These are phyloP conservation scores for Drosophila pallidifrons DNA, from an alignment of 1,140 invertebrate species.

Conservation along the genomic window DNA sequence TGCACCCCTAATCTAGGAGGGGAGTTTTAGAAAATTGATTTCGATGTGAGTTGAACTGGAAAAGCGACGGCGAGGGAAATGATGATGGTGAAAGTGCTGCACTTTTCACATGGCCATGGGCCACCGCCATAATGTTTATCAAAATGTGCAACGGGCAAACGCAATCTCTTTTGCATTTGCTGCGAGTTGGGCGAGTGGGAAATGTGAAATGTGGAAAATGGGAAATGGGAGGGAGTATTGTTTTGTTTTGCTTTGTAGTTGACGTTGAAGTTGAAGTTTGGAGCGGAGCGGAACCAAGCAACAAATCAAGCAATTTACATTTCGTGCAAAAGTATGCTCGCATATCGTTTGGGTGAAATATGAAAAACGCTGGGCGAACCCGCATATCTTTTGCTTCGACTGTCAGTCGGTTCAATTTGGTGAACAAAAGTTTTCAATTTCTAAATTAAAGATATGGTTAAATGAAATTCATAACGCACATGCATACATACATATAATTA, in stretches of 20 bases:
- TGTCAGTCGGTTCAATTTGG: conserved; percentile 44
- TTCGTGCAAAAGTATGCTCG: conserved; percentile 45
- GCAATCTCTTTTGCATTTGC: conserved; percentile 6
- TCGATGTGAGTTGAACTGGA: conserved; percentile 54
- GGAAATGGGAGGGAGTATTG: no score
- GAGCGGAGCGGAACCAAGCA: conserved; percentile 1
- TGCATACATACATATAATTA: conserved; percentile 61
- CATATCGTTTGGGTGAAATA: conserved; percentile 26
- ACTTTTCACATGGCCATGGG: conserved; percentile 73
- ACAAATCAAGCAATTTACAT: conserved; percentile 79
- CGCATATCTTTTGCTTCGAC: conserved; percentile 51
- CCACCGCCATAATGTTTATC: conserved; percentile 74
- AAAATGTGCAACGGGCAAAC: conserved; percentile 39
- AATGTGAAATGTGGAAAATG: not conserved
- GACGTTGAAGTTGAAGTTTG: not conserved
- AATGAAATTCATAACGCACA: conserved; percentile 72
- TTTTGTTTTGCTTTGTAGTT: no score
- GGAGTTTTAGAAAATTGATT: conserved; percentile 52
- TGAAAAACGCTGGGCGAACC: conserved; percentile 52
- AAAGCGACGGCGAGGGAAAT: conserved; percentile 18
- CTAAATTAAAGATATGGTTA: conserved; percentile 77
- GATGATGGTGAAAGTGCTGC: conserved; percentile 70
- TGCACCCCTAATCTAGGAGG: not conserved
- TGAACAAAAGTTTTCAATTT: conserved; percentile 72
- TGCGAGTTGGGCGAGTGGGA: not conserved